Conservation (phyloP, 2,113 vertebrate species). For the Rhagologus leucostigma region DNA sequence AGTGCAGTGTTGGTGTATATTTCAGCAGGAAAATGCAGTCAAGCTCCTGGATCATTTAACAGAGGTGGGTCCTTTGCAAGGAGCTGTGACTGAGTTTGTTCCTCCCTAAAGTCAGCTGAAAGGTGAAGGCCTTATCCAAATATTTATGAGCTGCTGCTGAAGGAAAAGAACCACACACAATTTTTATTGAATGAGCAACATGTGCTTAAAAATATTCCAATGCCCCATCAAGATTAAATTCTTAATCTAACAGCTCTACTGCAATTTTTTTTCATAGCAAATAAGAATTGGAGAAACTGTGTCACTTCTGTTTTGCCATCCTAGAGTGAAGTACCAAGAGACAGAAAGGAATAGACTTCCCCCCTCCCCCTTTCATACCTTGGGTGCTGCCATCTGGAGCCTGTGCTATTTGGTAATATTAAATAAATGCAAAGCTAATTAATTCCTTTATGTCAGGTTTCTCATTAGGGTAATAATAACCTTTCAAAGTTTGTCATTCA, state of each 20-base stretch:
- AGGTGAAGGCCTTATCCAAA: not conserved
- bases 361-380: not conserved
- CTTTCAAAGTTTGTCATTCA: slow-evolving; percentile 51
- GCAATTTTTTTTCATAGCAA: not conserved
- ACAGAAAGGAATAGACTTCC: not conserved
- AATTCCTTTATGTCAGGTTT: slow-evolving; percentile 49
- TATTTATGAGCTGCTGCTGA: not conserved
- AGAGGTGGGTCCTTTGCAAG: not conserved
- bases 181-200: not conserved
- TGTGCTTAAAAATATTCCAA: not conserved
- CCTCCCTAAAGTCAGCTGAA: not conserved
- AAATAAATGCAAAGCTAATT: slow-evolving; percentile 59
- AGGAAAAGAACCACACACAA: not conserved
- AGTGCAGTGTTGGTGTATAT: not conserved
- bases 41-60: not conserved
- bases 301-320: not conserved
- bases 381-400: slow-evolving; percentile 28
- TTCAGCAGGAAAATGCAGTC: not conserved
- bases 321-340: not conserved
- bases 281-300: not conserved
- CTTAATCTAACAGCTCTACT: not conserved
- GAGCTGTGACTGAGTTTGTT: not conserved
- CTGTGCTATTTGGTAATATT: slow-evolving; percentile 26
- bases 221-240: not conserved
- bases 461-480: slow-evolving; percentile 53